Conservation (phyloP, 2,113 vertebrate species). For the Muscicapa adusta region DNA sequence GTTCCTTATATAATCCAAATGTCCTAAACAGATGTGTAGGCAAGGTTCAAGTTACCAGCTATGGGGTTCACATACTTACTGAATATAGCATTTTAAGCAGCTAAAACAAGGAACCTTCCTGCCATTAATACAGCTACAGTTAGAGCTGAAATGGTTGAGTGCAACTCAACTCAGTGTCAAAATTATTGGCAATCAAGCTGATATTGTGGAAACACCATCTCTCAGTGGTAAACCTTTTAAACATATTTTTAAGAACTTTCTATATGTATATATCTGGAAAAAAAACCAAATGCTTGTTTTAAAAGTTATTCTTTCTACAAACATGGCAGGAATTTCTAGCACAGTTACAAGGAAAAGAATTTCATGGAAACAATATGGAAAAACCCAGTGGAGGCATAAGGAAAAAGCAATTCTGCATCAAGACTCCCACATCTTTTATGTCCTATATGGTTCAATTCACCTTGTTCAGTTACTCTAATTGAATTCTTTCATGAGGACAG, state of each 20-base stretch:
- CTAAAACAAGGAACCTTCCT: neutral
- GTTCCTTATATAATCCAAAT: neutral
- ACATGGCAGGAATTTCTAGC: neutral
- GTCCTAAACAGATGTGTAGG: neutral
- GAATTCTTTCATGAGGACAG: conserved; percentile 11
- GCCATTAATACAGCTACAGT: neutral
- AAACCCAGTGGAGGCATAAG: neutral
- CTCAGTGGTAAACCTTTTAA: neutral
- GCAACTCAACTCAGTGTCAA: neutral
- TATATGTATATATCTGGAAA: neutral
- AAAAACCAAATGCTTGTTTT: neutral
- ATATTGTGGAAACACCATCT: neutral
- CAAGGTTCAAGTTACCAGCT: neutral
- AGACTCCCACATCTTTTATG: neutral
- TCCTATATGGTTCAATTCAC: rapidly evolving
- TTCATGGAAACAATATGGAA: neutral
- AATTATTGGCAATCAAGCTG: neutral
- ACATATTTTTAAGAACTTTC: neutral
- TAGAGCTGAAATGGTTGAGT: neutral
- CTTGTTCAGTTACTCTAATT: neutral
- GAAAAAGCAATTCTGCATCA: neutral
- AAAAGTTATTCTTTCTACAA: neutral
- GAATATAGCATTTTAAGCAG: neutral
- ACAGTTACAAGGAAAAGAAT: neutral
- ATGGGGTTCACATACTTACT: neutral